A percentile compares a stretch with the other conserved stretches of the same genome.
These are phyloP conservation scores for Physocephala rufipes DNA, from an alignment of 2,888 invertebrate species.

Conservation along the genomic window DNA sequence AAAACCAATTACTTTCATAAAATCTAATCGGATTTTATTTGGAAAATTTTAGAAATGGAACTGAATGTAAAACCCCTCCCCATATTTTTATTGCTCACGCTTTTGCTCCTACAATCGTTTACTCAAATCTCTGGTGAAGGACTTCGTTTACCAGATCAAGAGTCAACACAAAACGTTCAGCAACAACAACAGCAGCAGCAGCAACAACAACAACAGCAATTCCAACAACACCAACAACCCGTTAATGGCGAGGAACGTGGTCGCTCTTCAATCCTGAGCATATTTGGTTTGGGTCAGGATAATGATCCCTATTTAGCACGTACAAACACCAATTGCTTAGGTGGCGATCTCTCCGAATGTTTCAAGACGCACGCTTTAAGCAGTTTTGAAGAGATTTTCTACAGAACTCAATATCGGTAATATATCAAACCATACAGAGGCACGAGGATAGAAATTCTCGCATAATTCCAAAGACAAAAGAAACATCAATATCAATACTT, in stretches of 20 bases:
- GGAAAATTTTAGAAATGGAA: slow-evolving; percentile 53
- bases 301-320: slow-evolving; percentile 81
- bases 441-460: too few relatives aligned
- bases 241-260: slow-evolving; percentile 66
- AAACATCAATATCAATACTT: too few relatives aligned
- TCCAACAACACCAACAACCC: slow-evolving; percentile 42
- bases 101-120: not conserved
- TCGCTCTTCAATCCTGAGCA: slow-evolving; percentile 78
- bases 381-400: slow-evolving; percentile 82
- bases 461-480: not conserved
- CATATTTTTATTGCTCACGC: slow-evolving; percentile 51
- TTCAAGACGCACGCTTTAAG: slow-evolving; percentile 83
- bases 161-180: slow-evolving; percentile 47
- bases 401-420: slow-evolving; percentile 70
- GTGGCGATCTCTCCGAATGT: slow-evolving; percentile 85
- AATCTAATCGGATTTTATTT: slow-evolving; percentile 29
- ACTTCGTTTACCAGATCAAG: slow-evolving; percentile 68
- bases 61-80: slow-evolving; percentile 50
- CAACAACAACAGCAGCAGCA: slow-evolving; percentile 48
- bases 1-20: not conserved
- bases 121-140: slow-evolving; percentile 68
- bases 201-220: slow-evolving; percentile 48
- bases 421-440: slow-evolving; percentile 33
- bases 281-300: slow-evolving; percentile 81
- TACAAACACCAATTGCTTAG: slow-evolving; percentile 78